Conservation (phyloP, 2,888 invertebrate genomes). For the Chouioia cunea region DNA sequence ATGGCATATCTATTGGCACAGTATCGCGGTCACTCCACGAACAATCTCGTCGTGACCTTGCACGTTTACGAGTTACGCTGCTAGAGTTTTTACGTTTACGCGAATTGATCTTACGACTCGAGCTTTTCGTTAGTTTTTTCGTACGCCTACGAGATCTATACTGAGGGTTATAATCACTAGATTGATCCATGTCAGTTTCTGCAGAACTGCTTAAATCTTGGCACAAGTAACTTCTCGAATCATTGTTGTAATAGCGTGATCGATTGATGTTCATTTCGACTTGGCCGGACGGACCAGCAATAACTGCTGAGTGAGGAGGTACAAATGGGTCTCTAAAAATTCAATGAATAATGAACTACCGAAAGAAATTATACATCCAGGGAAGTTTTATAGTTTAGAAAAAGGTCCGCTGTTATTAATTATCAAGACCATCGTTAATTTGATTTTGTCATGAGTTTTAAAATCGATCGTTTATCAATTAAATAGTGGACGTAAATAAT, state of each 20-base stretch:
- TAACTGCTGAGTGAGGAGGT: too few relatives aligned
- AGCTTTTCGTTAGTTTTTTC: slow-evolving; percentile 48
- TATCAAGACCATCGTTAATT: not conserved
- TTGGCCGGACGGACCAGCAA: too few relatives aligned
- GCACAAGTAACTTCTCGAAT: not conserved
- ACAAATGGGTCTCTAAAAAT: too few relatives aligned
- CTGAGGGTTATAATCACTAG: slow-evolving; percentile 50
- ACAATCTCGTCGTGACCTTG: slow-evolving; percentile 41
- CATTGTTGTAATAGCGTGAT: too few relatives aligned
- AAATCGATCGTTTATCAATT: slow-evolving; percentile 3
- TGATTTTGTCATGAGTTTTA: slow-evolving; percentile 11
- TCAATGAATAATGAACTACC: too few relatives aligned
- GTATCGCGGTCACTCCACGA: slow-evolving; percentile 34
- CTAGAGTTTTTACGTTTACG: slow-evolving; percentile 49
- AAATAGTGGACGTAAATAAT: too few relatives aligned
- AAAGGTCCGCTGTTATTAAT: too few relatives aligned
- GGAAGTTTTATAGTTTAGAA: too few relatives aligned
- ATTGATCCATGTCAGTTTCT: slow-evolving; percentile 50
- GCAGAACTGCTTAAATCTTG: slow-evolving; percentile 30
- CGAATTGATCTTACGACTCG: slow-evolving; percentile 18
- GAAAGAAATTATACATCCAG: too few relatives aligned
- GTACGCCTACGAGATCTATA: slow-evolving; percentile 36
- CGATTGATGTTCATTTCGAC: too few relatives aligned
- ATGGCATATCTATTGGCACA: slow-evolving; percentile 45
- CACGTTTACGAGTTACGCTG: slow-evolving; percentile 36